A percentile compares a stretch with the other conserved stretches of the same genome.
These are phyloP conservation scores for Pachypsylla venusta DNA, from an alignment of 1,140 invertebrate genomes.

Conservation along the genomic window DNA sequence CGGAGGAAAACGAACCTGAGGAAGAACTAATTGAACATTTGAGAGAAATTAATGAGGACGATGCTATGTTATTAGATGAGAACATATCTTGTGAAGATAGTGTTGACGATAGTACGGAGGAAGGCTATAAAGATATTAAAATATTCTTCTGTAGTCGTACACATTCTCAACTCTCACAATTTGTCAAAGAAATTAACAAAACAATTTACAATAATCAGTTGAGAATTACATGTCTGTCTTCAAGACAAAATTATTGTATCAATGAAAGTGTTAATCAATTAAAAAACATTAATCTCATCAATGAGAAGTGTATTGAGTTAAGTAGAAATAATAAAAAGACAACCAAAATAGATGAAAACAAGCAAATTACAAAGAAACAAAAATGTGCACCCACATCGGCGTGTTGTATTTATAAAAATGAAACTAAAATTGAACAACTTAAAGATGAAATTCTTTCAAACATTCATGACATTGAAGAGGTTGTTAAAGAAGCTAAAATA, in stretches of 20 bases:
- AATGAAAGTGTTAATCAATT: constrained; percentile 66
- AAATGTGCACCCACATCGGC: constrained; percentile 36
- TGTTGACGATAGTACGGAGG: constrained; percentile 32
- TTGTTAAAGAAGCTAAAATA: constrained; percentile 50
- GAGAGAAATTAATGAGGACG: constrained; percentile 32
- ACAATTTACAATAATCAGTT: constrained; percentile 57
- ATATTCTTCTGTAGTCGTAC: constrained; percentile 91
- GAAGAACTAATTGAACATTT: constrained; percentile 27
- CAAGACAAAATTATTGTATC: constrained; percentile 81
- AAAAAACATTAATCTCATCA: constrained; percentile 66
- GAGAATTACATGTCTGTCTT: constrained; percentile 74
- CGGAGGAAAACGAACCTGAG: constrained; percentile 20
- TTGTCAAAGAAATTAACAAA: constrained; percentile 77
- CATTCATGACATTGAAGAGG: constrained; percentile 78
- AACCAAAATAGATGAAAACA: constrained; percentile 40
- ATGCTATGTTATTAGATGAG: constrained; percentile 32
- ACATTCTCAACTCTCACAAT: constrained; percentile 90
- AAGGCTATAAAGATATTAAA: constrained; percentile 36
- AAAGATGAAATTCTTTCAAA: constrained; percentile 48
- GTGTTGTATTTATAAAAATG: constrained; percentile 51
- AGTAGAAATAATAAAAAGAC: constrained; percentile 47
- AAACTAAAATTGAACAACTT: constrained; percentile 45
- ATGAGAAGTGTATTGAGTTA: constrained; percentile 50
- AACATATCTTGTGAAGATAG: constrained; percentile 29
- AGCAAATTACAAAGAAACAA: constrained; percentile 43